Base-by-base conservation (phyloP, 2,797 vertebrate species). In the Passerculus sandwichensis region DNA sequence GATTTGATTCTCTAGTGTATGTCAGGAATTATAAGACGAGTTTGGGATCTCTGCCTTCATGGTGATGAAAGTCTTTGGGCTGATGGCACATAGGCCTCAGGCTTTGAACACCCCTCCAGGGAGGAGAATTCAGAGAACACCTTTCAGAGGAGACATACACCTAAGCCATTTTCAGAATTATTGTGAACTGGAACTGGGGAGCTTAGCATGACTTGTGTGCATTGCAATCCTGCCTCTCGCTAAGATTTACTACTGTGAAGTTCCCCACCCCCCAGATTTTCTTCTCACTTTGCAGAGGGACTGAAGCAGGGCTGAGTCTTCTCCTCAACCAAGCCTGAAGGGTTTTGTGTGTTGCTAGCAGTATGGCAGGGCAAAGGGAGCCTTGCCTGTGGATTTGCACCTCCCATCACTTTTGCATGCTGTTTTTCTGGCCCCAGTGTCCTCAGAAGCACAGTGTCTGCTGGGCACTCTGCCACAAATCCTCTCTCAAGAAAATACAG, bases 331-430 rank as follows among this genome's bases (percentile, higher is more conserved):
- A 57, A 76, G 22, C 30, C 32, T 85, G 48, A 76, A 65, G 12
- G 27, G 1, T 4, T 70, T 40, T 61, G 15, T 44, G 48, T 65
- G 36, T 27, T 8, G 5, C 47, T 23, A 17, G 45, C 40, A 48
- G 59, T 38, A 57, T 27, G 22, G 22, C 47, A 89, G 47, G 13
- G 44, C 75, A 15, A 26, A 78, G 34, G 36, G n/a, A 69, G 26
- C 5, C 62, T 73, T 80, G 75, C 79, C 65, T 78, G 80, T 38
- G 32, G 76, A 86, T 86, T 72, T 0, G 3, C 59, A 73, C 64
- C 82, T 93, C 88, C 91, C 62, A 88, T 88, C 94, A 66, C 56
- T 96, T 96, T 95, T 64, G 36, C 87, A 56, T 40, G 79, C 82
- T 96, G 85, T 0, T 48, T 60, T 93, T 77, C 88, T 93, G 89